Evolutionary conservation across 2,888 invertebrate species (phyloP), one percentile per base, ranked within the genome.

Genomic region (Amblyjoppa proteus): DNA sequence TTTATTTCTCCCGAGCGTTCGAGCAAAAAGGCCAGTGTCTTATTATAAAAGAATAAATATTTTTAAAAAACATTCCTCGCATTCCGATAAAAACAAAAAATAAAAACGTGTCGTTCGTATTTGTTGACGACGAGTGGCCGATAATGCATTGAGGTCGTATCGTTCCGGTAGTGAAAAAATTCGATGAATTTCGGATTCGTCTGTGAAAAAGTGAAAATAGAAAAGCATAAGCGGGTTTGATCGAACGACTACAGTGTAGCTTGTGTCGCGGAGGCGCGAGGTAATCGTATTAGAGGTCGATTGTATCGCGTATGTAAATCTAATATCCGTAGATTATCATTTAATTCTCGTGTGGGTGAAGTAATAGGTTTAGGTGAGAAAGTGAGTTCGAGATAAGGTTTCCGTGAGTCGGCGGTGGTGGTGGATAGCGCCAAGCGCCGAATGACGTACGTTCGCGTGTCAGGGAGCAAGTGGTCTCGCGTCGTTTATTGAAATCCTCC

Each of bases 401-500:
- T 87, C 74, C 83, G 78, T 74, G 70, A 68, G 84, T 71, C 64
- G 64, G 68, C n/a, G 53, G n/a, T 20, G 51, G 56, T 13, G 28
- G 38, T 49, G 51, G 34, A 49, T 16, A 56, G 41, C 58, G 51
- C 51, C 38, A 53, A 76, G 76, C 38, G 68, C 41, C 77, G 77
- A 77, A 77, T 77, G 77, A 77, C 77, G 51, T 68, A 68, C 77
- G 77, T 56, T 77, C 38, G 77, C 68, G 68, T 77, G 77, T 77
- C 77, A 68, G 68, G 25, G 68, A 77, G 77, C 77, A 77, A 77
- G 77, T 68, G 77, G 77, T 77, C 68, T 66, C 68, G 53, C 68
- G 77, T 77, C 77, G 77, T 77, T 77, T 77, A 77, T 77, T 77
- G 77, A 77, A 77, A 77, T 77, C 77, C 77, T 68, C 68, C 53